Base-by-base conservation (phyloP, 2,888 invertebrate genomes). In the Deroplatys truncata region DNA sequence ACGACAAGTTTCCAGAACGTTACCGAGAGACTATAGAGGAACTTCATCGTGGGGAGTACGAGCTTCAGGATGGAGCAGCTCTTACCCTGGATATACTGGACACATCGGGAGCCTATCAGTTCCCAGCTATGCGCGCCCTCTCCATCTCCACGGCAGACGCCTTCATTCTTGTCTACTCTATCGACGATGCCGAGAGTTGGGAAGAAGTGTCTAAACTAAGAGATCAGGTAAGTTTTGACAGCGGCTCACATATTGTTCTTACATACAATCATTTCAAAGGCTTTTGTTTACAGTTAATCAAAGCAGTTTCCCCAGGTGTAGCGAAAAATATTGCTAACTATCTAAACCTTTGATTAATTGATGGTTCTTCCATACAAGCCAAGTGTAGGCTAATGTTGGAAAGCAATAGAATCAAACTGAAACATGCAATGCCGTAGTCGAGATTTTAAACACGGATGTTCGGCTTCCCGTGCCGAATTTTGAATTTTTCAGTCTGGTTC, bases 11-110 rank as follows among this genome's bases (percentile, higher is more conserved):
- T 92, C 92, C 93, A 16, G 93, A 94, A 72, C 94, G 95, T 87
- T 96, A 96, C 93, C 94, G 94, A 86, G 95, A 95, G 91, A 96
- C 96, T 0, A 95, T 96, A 8, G 96, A 96, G 92, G 96, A 96
- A 92, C 93, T 96, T 85, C 95, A 95, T 93, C 94, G 95, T 88
- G 92, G 94, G 86, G 94, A 94, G 91, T 94, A 94, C 92, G 93
- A 94, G 90, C 92, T 94, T 84, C 89, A 92, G 93, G 85, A 92
- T 91, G 93, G 92, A 89, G 92, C 92, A 28, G 90, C 91, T 3
- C 92, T 93, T 56, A 93, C 93, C 25, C 92, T 95, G 90, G 95
- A 95, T 92, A 94, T 95, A 90, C 92, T 95, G 91, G 95, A 95
- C 92, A 95, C 95, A 1, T 94, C 94, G 2, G 95, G 95, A 3